Base-by-base conservation (phyloP, 1,140 invertebrate genomes). In the Diachasma alloeum region DNA sequence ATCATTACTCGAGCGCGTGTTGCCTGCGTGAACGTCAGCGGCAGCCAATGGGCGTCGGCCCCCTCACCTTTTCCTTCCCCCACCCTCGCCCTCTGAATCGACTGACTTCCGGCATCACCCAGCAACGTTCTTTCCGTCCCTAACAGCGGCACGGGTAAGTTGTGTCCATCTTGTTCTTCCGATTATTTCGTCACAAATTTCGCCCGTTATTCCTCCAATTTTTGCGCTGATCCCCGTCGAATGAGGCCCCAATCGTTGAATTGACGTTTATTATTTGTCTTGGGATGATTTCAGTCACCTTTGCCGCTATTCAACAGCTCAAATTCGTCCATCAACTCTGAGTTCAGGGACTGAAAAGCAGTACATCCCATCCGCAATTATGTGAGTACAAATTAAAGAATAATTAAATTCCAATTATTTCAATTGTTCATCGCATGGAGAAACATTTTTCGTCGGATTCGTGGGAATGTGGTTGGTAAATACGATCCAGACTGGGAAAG, bases 81-180 rank as follows among this genome's bases (percentile, higher is more conserved):
- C 26, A 8, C 59, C 36, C 13, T 15, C 42, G 31, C 37, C 9
- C 19, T 46, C 8, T 22, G n/a, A 31, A 37, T 67, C 74, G 75
- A 79, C 0, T 70, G 36, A 79, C 63, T 75, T 81, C 80, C 80
- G 80, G 73, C 78, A 72, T 79, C 74, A 39, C 71, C 74, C 11
- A 24, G 70, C 39, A 56, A 78, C 78, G 83, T 83, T 81, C 87
- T 88, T 88, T 88, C 85, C 83, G 85, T 87, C 82, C 83, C 82
- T 79, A 83, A 53, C 79, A 78, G 81, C 82, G 82, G 85, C 80
- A 82, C 83, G 81, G 84, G 87, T 88, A 84, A 82, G 86, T 83
- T 72, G 36, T 69, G 9, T 79, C 70, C 67, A 37, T 46, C 46
- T 4, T 44, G 13, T 31, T 24, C 75, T 59, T 19, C 53, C 10